Base-by-base conservation (phyloP, 2,113 vertebrate species). In the Pomatostomus ruficeps region DNA sequence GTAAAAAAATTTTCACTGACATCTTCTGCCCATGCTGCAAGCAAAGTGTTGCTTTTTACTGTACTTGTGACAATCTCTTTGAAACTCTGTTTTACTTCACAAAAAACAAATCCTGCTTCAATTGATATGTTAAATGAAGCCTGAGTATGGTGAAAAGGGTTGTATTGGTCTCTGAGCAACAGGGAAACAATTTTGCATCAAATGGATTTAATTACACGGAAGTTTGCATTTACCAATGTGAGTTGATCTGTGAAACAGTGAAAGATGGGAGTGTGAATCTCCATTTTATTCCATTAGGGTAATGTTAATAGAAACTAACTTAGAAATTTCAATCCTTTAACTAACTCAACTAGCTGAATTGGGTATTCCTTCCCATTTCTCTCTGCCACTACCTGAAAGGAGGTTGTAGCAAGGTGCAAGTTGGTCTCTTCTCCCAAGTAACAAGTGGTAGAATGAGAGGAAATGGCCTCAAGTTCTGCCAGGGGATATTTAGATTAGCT, bases 171-270 rank as follows among this genome's bases (percentile, higher is more conserved):
- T 92, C 57, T 78, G 45, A 89, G 62, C 38, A 95, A 75, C 14
- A 85, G 38, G 25, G 35, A 92, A 92, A 89, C 12, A 79, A 85
- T 45, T 83, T 80, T 57, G 18, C 15, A 36, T 57, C 25, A 86
- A 73, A 91, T 52, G 8, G 11, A 45, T 77, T 77, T 85, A 95
- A 93, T 90, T 76, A 77, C 79, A 46, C 10, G 11, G 18, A 94
- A 75, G 7, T 77, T 63, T 79, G 21, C 48, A 4, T 87, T 92
- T 86, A 65, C 55, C 84, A 68, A 61, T 23, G 20, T 72, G n/a
- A 87, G 55, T n/a, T 75, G 52, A 67, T 62, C 28, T 86, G 73
- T 57, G 54, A 87, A 85, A 90, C 4, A 22, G 49, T 29, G 68
- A 35, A 83, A 78, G 16, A 67, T 8, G 19, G 29, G 33, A 78